Base-by-base conservation (phyloP, 2,797 vertebrate genomes). In the Hipposideros larvatus region DNA sequence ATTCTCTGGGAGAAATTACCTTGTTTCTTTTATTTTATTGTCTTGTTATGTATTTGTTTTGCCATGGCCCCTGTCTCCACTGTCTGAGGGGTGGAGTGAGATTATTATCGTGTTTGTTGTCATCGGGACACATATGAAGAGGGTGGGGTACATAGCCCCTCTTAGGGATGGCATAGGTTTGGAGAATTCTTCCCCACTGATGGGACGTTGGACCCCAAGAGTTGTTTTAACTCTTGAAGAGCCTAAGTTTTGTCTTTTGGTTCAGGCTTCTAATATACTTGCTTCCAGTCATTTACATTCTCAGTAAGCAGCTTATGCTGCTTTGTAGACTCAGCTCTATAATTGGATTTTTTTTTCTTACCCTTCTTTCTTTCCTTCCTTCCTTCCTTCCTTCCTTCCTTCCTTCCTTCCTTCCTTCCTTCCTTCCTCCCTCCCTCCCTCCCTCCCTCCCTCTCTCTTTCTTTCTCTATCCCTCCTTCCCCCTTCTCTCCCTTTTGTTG, bases 301-400 rank as follows among this genome's bases (percentile, higher is more conserved):
- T 19, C 19, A 51, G 15, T 66, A 68, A 59, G 41, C 31, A 55
- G 28, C 8, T 34, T 53, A 4, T 79, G 53, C 51, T 53, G 37
- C 68, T 46, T 65, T 21, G n/a, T 71, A 63, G 57, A 31, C 10
- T 31, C 46, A 21, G 28, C 10, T 65, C 7, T 84, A 28, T 55
- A 8, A 15, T 21, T 43, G 10, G 46, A 26, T 8, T 55, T 10
- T 3, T 2, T 11, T 5, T 19, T 53, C 4, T 4, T 1, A 7
- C 5, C 11, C 26, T 48, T 21, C 34, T n/a, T 79, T 11, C 11
- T 3, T 65, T 5, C 34, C 16, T 51, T 8, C 18, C 19, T 15
- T 4, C 14, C 34, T 41, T 46, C 26, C 9, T 5, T 57, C 19
- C 8, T n/a, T 19, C 0, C 18, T 15, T 26, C 46, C 21, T 24